Evolutionary conservation across 2,797 vertebrate genomes (phyloP).

Genomic region (Galago senegalensis): DNA sequence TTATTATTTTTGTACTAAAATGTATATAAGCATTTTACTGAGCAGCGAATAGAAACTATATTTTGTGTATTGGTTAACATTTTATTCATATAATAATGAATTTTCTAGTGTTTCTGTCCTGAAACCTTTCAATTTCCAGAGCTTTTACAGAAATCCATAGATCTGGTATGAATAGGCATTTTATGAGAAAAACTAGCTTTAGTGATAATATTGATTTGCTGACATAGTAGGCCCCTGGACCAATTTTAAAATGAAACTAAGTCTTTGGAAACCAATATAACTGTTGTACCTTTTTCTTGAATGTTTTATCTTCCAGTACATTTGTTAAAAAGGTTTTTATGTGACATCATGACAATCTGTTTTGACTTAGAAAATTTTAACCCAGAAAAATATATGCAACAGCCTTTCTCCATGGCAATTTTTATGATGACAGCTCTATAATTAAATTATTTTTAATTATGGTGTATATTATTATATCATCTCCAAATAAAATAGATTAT

Average conservation of each 20-base stretch:
- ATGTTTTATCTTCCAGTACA: conserved; percentile 34
- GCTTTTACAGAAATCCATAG: conserved; percentile 63
- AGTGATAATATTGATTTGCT: conserved; percentile 57
- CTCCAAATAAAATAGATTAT: conserved; percentile 49
- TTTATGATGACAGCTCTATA: background rate
- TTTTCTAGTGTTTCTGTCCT: background rate
- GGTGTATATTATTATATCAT: background rate
- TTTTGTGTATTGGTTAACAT: conserved; percentile 22
- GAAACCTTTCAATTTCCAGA: conserved; percentile 37
- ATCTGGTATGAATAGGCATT: conserved; percentile 32
- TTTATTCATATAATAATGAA: background rate
- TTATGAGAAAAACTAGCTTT: conserved; percentile 41
- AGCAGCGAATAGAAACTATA: background rate
- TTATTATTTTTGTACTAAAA: background rate
- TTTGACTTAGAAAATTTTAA: conserved; percentile 38
- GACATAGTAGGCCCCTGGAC: background rate
- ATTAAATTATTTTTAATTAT: conserved; percentile 51
- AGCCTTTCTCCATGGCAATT: background rate
- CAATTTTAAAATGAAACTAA: conserved; percentile 63
- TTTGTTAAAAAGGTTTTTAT: conserved; percentile 54
- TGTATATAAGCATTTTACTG: conserved; percentile 31
- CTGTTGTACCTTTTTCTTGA: conserved; percentile 21
- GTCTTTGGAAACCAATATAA: conserved; percentile 20
- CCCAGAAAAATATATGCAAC: conserved; percentile 10
- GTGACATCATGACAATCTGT: background rate